phyloP scores from a whole-genome alignment of 2,888 invertebrate genomes.

The Drosophila pseudotalamancana region DNA sequence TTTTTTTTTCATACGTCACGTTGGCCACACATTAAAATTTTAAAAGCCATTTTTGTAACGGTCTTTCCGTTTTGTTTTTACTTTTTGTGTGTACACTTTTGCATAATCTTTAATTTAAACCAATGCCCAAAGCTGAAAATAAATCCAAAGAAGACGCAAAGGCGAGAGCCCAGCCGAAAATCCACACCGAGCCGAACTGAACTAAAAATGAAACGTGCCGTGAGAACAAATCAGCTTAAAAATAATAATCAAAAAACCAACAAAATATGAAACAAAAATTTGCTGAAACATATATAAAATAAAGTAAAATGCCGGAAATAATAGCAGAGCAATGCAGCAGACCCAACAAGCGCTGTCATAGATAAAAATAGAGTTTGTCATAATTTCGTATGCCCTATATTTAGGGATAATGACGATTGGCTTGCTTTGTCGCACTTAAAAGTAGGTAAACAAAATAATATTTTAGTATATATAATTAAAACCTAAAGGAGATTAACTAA shows the following conservation, averaged over 20 bases:
- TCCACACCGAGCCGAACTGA: conserved; percentile 54
- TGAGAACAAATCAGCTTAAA: conserved; percentile 69
- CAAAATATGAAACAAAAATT: conserved; percentile 18
- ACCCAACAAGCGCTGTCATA: conserved; percentile 37
- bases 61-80: conserved; percentile 3
- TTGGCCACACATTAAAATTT: conserved; percentile 65
- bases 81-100: conserved; percentile 44
- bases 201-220: conserved; percentile 68
- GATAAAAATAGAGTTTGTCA: conserved; percentile 29
- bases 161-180: conserved; percentile 14
- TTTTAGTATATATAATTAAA: no score
- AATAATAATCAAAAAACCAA: conserved; percentile 58
- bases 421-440: background rate
- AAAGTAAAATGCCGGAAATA: conserved; percentile 40
- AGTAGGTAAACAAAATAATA: background rate
- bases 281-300: conserved; percentile 34
- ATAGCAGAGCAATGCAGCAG: conserved; percentile 20
- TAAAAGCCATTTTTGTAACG: conserved; percentile 40
- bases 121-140: conserved; percentile 72
- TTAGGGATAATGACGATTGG: background rate
- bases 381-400: conserved; percentile 12
- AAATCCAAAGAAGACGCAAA: conserved; percentile 40
- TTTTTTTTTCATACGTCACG: conserved; percentile 53
- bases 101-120: conserved; percentile 75
- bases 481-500: no score